These are phyloP conservation scores for Drosophila novamexicana DNA, from an alignment of 1,140 invertebrate genomes.

Conservation along the genomic window DNA sequence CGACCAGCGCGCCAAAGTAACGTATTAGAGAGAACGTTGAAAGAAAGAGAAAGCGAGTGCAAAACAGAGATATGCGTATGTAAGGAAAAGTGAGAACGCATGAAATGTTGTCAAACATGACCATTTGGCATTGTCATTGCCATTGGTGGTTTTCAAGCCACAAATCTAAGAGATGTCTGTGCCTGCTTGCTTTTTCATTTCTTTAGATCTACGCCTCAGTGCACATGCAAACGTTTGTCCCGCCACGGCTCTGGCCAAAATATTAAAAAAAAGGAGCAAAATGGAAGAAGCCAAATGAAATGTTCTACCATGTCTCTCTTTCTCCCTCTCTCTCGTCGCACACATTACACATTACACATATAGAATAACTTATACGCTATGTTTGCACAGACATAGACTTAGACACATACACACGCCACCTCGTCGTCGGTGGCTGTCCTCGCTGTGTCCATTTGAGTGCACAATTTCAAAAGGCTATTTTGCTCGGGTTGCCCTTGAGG, in stretches of 20 bases:
- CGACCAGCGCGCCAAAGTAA: constrained; percentile 62
- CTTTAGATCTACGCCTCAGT: constrained; percentile 74
- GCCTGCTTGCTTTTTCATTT: constrained; percentile 65
- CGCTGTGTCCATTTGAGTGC: constrained; percentile 74
- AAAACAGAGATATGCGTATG: background rate
- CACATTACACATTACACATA: constrained; percentile 7
- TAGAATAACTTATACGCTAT: constrained; percentile 57
- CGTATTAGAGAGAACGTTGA: constrained; percentile 32
- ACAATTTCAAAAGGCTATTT: constrained; percentile 79
- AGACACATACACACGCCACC: constrained; percentile 6
- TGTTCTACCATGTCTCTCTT: constrained; percentile 34
- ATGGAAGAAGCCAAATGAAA: constrained; percentile 52
- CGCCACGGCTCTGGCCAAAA: background rate
- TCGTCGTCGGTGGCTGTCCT: constrained; percentile 47
- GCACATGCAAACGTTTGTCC: constrained; percentile 75
- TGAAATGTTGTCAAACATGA: constrained; percentile 71
- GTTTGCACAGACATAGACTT: constrained; percentile 39
- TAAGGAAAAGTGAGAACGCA: background rate
- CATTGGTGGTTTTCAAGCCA: constrained; percentile 64
- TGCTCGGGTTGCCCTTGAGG: constrained; percentile 62
- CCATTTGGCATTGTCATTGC: constrained; percentile 54
- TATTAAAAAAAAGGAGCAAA: constrained; percentile 17
- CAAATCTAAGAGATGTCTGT: constrained; percentile 70
- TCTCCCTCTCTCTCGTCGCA: background rate
- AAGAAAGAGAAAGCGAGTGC: background rate